Evolutionary conservation across 2,113 vertebrate species (phyloP).

Genomic region (Lophotis ruficrista): DNA sequence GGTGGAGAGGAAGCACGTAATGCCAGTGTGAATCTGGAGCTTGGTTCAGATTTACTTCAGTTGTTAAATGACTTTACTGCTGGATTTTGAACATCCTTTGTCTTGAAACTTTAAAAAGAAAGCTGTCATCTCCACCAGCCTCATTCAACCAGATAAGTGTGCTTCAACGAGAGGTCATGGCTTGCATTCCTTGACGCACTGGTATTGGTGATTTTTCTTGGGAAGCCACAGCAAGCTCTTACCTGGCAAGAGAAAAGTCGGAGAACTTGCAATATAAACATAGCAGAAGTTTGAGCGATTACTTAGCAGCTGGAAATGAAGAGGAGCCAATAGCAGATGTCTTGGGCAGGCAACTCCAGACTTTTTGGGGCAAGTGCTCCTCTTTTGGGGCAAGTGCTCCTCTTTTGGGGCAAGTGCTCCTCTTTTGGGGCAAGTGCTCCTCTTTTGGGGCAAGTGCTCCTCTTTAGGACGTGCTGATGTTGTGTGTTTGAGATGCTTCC

Average conservation of each 20-base stretch:
- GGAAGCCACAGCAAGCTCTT: background rate
- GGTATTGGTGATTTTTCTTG: background rate
- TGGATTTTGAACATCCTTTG: background rate
- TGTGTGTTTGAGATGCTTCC: fast-evolving
- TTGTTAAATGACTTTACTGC: background rate
- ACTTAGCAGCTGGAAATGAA: background rate
- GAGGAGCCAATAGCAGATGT: background rate
- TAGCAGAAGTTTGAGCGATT: background rate
- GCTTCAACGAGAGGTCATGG: background rate
- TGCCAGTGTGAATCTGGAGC: background rate
- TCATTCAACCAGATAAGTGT: background rate
- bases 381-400: too few relatives aligned
- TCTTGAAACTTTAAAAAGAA: background rate
- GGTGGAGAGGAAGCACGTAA: background rate
- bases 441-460: too few relatives aligned
- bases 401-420: background rate
- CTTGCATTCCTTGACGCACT: fast-evolving
- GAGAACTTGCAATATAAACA: background rate
- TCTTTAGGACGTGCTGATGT: too few relatives aligned
- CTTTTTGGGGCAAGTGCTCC: background rate
- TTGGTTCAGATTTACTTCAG: background rate
- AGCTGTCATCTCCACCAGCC: background rate
- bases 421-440: background rate
- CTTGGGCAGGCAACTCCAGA: background rate
- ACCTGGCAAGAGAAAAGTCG: background rate